Evolutionary conservation across 2,113 vertebrate genomes (phyloP).

Genomic region (Xenopus laevis): DNA sequence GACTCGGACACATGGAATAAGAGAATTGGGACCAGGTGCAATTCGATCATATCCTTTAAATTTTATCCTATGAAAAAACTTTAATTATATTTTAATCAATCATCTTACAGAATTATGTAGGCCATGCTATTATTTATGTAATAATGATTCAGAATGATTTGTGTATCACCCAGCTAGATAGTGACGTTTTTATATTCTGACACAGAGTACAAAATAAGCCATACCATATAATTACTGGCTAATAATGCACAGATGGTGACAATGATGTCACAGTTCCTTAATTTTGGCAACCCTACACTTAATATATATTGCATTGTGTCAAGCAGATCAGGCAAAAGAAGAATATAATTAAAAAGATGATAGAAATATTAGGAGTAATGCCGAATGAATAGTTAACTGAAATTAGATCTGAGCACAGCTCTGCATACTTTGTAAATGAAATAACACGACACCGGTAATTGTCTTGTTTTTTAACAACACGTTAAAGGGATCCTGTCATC

Average conservation of each 20-base stretch:
- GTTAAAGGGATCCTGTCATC: no score
- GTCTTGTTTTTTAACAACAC: no score
- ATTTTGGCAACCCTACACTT: no score
- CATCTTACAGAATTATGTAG: slow-evolving; percentile 12
- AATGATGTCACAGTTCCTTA: background rate
- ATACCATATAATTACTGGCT: slow-evolving; percentile 6
- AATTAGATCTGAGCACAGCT: no score
- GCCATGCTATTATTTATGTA: slow-evolving; percentile 4
- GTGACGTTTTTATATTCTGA: background rate
- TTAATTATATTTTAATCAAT: slow-evolving; percentile 14
- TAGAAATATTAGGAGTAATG: no score
- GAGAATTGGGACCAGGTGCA: slow-evolving; percentile 12
- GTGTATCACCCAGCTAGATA: background rate
- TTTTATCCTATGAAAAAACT: slow-evolving; percentile 4
- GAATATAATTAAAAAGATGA: no score
- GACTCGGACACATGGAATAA: background rate
- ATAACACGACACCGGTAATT: no score
- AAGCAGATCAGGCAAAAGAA: no score
- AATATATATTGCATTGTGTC: no score
- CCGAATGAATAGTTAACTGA: no score
- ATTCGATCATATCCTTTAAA: background rate
- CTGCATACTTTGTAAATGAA: no score
- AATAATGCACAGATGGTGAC: background rate
- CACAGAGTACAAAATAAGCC: background rate
- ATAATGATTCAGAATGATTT: slow-evolving; percentile 9